These are phyloP conservation scores for Cerceris ruficornis DNA, from an alignment of 2,888 invertebrate genomes.

Conservation along the genomic window DNA sequence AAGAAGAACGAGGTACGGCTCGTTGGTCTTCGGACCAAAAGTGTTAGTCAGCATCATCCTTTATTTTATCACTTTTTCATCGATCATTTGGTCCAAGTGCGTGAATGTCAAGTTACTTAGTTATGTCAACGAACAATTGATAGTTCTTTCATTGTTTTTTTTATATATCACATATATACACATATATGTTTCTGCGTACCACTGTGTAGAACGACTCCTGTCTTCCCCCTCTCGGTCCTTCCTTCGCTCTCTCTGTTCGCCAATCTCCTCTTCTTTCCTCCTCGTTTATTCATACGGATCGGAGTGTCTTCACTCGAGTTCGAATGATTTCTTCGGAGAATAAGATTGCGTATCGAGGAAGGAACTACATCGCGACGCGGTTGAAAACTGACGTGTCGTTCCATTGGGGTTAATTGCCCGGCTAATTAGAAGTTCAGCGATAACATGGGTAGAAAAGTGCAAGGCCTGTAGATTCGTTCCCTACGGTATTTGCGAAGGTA, in stretches of 20 bases:
- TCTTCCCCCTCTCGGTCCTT: slow-evolving; percentile 5
- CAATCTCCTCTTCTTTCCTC: slow-evolving; percentile 8
- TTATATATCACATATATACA: not conserved
- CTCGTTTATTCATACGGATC: slow-evolving; percentile 38
- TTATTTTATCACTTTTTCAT: slow-evolving; percentile 35
- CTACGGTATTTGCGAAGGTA: slow-evolving; percentile 30
- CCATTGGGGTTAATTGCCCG: slow-evolving; percentile 29
- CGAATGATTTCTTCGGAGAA: slow-evolving; percentile 40
- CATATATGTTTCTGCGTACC: not conserved
- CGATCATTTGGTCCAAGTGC: not conserved
- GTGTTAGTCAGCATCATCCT: slow-evolving; percentile 7
- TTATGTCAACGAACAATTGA: slow-evolving; percentile 16
- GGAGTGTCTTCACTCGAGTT: slow-evolving; percentile 32
- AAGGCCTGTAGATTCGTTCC: slow-evolving; percentile 25
- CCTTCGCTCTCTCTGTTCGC: slow-evolving; percentile 7
- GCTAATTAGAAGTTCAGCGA: slow-evolving; percentile 32
- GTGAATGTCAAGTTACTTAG: slow-evolving; percentile 2
- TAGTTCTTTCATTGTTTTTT: slow-evolving; percentile 15
- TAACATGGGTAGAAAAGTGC: slow-evolving; percentile 29
- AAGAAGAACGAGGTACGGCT: slow-evolving; percentile 17
- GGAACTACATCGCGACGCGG: slow-evolving; percentile 14
- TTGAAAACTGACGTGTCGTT: slow-evolving; percentile 22
- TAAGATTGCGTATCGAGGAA: slow-evolving; percentile 31
- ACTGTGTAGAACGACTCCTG: not conserved
- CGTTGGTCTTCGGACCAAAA: not conserved